These are phyloP conservation scores for Pipra filicauda DNA, from an alignment of 2,113 vertebrate genomes.

Conservation along the genomic window DNA sequence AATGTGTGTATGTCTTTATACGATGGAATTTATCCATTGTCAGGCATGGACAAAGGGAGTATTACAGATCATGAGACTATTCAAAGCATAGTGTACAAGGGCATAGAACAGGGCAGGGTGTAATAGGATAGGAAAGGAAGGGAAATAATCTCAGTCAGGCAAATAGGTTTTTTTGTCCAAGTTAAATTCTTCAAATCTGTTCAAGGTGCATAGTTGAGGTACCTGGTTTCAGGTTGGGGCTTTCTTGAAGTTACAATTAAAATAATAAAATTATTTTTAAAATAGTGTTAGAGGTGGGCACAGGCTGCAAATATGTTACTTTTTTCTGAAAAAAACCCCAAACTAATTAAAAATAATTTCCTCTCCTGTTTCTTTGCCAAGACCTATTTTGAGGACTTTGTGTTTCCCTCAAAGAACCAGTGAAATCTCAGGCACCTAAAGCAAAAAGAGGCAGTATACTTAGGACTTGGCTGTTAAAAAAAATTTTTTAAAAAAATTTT, in stretches of 20 bases:
- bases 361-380: background rate
- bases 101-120: background rate
- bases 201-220: background rate
- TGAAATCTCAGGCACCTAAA: background rate
- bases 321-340: background rate
- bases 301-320: background rate
- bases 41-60: background rate
- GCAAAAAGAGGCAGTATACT: background rate
- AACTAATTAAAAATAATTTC: slow-evolving; percentile 26
- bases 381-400: background rate
- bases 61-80: background rate
- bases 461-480: background rate
- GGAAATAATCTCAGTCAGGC: background rate
- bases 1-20: background rate
- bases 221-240: background rate
- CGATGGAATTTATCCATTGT: background rate
- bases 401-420: background rate
- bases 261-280: background rate
- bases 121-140: background rate
- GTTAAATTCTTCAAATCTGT: background rate
- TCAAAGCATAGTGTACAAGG: background rate
- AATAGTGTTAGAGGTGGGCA: background rate
- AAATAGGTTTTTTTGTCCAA: background rate
- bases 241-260: background rate
- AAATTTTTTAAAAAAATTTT: background rate